phyloP scores from a whole-genome alignment of 2,797 vertebrate species.

The Spizella passerina region DNA sequence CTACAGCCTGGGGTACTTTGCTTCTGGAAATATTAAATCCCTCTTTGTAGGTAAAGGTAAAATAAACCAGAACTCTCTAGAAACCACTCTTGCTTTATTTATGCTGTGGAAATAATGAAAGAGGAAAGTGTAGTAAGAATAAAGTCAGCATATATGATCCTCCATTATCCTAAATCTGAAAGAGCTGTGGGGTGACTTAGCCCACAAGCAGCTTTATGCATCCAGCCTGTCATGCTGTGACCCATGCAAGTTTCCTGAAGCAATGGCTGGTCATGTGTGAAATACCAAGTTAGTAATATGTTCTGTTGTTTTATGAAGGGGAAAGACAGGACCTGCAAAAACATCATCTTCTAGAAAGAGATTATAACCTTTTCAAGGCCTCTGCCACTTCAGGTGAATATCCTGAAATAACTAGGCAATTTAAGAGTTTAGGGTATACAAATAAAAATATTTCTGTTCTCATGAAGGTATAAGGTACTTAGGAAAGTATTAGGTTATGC shows the following conservation, averaged over 20 bases:
- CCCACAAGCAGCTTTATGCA: background rate
- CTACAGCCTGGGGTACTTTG: background rate
- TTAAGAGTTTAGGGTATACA: background rate
- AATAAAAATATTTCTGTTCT: background rate
- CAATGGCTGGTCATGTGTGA: background rate
- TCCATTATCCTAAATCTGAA: background rate
- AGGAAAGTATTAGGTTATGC: background rate
- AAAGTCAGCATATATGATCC: background rate
- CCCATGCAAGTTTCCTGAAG: background rate
- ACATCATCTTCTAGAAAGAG: background rate
- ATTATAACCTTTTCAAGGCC: background rate
- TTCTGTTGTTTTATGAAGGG: background rate
- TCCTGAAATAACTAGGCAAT: background rate
- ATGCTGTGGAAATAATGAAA: background rate
- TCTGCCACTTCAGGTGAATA: background rate
- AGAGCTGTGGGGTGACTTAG: background rate
- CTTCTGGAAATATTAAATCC: background rate
- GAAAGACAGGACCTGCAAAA: background rate
- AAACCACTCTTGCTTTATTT: background rate
- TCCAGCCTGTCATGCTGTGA: background rate
- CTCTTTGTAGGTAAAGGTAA: background rate
- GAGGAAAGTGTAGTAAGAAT: background rate
- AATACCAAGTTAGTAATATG: background rate
- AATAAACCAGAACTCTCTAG: background rate
- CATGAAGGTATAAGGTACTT: background rate